A percentile compares a stretch with the other conserved stretches of the same genome.
Evolutionary conservation across 2,113 vertebrate genomes (phyloP).

Genomic region (Oxyura jamaicensis): DNA sequence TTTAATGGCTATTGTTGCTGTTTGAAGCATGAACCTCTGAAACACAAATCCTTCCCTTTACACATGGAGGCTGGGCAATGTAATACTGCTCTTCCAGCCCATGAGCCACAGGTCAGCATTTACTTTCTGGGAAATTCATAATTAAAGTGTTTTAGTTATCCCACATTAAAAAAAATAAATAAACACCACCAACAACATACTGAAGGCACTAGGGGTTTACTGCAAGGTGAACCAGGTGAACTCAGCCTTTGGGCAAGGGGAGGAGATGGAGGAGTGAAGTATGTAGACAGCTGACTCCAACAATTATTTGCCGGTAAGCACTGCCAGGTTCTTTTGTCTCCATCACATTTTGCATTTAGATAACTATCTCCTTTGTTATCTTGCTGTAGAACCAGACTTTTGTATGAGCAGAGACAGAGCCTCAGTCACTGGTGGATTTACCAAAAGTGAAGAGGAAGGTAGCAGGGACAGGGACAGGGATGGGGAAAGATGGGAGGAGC

Average conservation of each 20-base stretch:
- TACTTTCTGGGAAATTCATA: background rate
- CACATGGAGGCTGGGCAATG: background rate
- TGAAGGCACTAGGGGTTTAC: background rate
- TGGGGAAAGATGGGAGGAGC: background rate
- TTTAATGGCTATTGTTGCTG: background rate
- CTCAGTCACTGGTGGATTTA: background rate
- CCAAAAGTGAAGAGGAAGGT: background rate
- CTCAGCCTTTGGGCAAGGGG: background rate
- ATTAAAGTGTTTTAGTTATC: background rate
- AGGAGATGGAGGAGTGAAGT: background rate
- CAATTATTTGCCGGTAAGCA: background rate
- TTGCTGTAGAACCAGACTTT: background rate
- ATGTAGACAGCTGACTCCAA: background rate
- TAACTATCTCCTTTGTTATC: background rate
- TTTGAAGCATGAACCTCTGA: background rate
- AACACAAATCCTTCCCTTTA: background rate
- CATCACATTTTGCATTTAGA: background rate
- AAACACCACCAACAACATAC: background rate
- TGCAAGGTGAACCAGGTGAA: background rate
- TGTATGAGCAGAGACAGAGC: background rate
- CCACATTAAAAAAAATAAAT: background rate
- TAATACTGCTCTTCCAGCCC: background rate
- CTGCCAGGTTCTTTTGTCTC: background rate
- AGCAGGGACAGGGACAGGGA: background rate
- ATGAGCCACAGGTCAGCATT: background rate